Conservation (phyloP, 2,797 vertebrate species). For the Spea hammondii region DNA sequence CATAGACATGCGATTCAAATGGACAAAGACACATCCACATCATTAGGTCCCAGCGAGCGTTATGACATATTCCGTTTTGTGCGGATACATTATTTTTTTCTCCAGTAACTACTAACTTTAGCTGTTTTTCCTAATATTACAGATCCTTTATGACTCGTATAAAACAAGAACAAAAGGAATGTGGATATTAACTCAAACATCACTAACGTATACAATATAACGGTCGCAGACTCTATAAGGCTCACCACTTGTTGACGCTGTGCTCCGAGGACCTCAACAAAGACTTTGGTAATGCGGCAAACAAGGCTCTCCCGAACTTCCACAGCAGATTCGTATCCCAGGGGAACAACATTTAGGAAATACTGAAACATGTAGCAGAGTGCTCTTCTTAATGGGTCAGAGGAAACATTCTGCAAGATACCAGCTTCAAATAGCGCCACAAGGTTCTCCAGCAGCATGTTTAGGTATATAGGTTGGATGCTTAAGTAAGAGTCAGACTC, state of each 20-base stretch:
- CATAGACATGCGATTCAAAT: too few relatives aligned
- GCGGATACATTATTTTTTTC: background rate
- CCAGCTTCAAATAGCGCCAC: conserved; percentile 71
- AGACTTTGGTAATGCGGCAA: conserved; percentile 72
- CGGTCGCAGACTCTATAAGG: too few relatives aligned
- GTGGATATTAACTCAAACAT: too few relatives aligned
- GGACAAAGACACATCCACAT: too few relatives aligned
- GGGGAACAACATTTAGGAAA: conserved; percentile 77
- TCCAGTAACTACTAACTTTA: background rate
- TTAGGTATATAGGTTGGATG: conserved; percentile 83
- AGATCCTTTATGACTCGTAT: too few relatives aligned
- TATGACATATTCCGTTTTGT: too few relatives aligned
- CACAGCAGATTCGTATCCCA: conserved; percentile 77
- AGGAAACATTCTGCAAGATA: conserved; percentile 64
- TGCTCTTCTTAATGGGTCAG: conserved; percentile 72
- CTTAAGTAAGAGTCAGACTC: conserved; percentile 61
- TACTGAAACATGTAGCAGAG: conserved; percentile 84
- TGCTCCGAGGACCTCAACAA: conserved; percentile 77
- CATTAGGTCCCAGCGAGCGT: background rate
- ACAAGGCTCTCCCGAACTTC: conserved; percentile 74
- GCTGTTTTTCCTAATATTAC: too few relatives aligned
- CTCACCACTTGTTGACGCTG: conserved; percentile 77
- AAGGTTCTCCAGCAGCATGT: conserved; percentile 83
- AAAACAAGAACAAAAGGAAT: too few relatives aligned
- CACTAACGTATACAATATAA: too few relatives aligned